Evolutionary conservation across 1,140 invertebrate species (phyloP).

Genomic region (Thaumetopoea pityocampa): DNA sequence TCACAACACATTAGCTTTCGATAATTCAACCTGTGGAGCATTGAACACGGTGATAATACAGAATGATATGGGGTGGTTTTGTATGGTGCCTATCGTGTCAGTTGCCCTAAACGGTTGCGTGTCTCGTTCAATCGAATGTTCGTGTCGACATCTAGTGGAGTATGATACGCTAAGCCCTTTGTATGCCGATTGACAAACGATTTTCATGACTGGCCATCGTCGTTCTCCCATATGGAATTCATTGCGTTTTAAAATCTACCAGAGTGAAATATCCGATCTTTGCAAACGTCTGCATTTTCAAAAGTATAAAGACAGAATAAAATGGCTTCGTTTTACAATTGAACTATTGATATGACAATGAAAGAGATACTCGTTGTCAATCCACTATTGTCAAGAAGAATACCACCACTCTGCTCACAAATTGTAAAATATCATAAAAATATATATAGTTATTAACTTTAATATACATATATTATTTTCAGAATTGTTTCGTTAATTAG

Average conservation of each 20-base stretch:
- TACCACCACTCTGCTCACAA: too few species aligned
- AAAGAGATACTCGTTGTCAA: constrained; percentile 2
- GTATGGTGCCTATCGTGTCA: constrained; percentile 19
- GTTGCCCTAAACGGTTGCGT: constrained; percentile 29
- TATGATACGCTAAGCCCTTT: constrained; percentile 47
- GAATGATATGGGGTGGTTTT: constrained; percentile 31
- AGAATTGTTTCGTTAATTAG: too few species aligned
- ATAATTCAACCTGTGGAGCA: constrained; percentile 32
- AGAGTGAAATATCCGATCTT: constrained; percentile 14
- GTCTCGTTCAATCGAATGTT: constrained; percentile 39
- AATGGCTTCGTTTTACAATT: background rate
- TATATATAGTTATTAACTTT: too few species aligned
- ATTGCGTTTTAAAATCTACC: constrained; percentile 10
- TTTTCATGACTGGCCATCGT: constrained; percentile 38
- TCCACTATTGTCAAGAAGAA: too few species aligned
- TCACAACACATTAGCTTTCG: constrained; percentile 20
- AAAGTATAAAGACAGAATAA: constrained; percentile 3
- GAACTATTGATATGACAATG: constrained; percentile 10
- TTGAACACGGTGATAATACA: constrained; percentile 19
- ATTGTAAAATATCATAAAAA: too few species aligned
- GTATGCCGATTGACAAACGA: constrained; percentile 46
- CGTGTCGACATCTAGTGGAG: constrained; percentile 43
- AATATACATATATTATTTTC: too few species aligned
- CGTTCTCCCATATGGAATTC: constrained; percentile 31
- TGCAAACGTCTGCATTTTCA: constrained; percentile 8